Percentiles rank a stretch among this genome's conserved stretches.
Conservation (phyloP, 2,113 vertebrate genomes). For the Myocastor coypus region DNA sequence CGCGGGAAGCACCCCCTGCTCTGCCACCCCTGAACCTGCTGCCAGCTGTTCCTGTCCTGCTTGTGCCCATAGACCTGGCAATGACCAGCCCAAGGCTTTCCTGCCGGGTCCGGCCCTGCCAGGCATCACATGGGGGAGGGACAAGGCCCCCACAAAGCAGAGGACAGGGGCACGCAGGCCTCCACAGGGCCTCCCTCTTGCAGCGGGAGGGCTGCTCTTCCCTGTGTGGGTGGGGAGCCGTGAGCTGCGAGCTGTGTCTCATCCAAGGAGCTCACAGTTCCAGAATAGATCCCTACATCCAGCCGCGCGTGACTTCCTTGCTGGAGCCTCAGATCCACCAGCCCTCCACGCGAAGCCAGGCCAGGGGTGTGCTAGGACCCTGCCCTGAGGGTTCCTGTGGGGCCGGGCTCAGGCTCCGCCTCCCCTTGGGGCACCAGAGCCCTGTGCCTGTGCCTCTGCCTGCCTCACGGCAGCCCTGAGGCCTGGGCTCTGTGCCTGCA, state of each 20-base stretch:
- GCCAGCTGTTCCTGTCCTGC: slow-evolving; percentile 60
- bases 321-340: slow-evolving; percentile 19
- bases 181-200: neutral
- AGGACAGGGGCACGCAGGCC: neutral
- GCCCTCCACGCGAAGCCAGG: neutral
- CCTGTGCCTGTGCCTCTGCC: neutral
- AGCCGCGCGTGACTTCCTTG: slow-evolving; percentile 57
- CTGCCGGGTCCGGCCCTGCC: neutral
- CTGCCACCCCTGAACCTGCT: neutral
- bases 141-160: neutral
- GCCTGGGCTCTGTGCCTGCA: neutral
- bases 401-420: accelerated
- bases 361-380: neutral
- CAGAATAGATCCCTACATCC: slow-evolving; percentile 78
- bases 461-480: no score
- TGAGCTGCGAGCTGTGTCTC: slow-evolving; percentile 25
- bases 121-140: neutral
- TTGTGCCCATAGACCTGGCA: slow-evolving; percentile 5
- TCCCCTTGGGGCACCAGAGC: neutral
- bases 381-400: neutral
- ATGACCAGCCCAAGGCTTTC: neutral
- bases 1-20: neutral
- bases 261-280: slow-evolving; percentile 37
- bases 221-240: neutral
- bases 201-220: neutral